phyloP scores from a whole-genome alignment of 2,113 vertebrate genomes.

The Smithornis capensis region DNA sequence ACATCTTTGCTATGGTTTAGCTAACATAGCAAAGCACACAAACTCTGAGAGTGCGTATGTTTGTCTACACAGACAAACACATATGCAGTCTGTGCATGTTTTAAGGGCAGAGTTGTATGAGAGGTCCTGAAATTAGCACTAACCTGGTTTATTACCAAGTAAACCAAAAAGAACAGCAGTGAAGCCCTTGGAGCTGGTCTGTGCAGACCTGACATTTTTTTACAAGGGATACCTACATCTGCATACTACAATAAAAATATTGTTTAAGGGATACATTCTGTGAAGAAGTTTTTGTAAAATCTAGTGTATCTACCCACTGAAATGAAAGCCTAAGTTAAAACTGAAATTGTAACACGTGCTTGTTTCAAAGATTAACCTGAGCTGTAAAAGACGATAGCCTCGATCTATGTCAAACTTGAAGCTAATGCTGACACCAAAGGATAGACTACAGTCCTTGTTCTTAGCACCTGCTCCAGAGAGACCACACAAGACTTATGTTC shows the following conservation, averaged over 20 bases:
- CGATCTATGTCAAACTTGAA: not conserved
- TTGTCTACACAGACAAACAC: accelerated
- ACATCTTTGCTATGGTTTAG: not conserved
- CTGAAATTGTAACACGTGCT: not conserved
- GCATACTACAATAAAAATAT: not conserved
- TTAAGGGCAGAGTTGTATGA: not conserved
- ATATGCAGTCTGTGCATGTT: not conserved
- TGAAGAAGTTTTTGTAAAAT: too few relatives aligned
- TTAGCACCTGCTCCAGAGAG: not conserved
- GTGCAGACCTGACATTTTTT: not conserved
- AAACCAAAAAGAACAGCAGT: not conserved
- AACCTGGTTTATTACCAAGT: not conserved
- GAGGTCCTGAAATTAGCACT: not conserved
- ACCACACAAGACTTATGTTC: not conserved
- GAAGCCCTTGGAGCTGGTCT: not conserved
- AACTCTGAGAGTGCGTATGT: not conserved
- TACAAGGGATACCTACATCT: not conserved
- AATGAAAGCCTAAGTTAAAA: not conserved
- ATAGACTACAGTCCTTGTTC: not conserved
- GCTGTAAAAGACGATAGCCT: not conserved
- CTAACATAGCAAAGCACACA: not conserved
- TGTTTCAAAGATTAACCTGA: not conserved
- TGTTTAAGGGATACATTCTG: not conserved
- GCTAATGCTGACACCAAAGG: not conserved
- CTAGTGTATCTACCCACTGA: not conserved